Evolutionary conservation across 1,140 invertebrate genomes (phyloP), one percentile per base, ranked within the genome.

Genomic region (Linepithema humile): DNA sequence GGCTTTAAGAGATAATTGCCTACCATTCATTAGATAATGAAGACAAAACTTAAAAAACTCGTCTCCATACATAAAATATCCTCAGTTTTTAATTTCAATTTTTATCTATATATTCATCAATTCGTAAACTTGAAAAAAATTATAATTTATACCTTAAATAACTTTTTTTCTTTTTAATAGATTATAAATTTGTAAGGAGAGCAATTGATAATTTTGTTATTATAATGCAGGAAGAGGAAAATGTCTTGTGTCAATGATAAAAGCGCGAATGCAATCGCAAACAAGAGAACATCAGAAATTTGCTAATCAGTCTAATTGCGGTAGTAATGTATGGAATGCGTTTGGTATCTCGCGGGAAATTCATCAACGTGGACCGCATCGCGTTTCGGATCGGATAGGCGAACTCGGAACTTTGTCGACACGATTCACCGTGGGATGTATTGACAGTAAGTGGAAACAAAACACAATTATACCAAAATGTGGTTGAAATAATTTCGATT

Each of bases 271-370:
- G 45, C 1, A 32, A 20, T 60, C 57, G 38, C 5, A 32, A 60
- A n/a, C n/a, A 53, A 75, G 26, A 20, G 26, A 45, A 35, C 6
- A 4, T 7, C 1, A 12, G 3, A 67, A 67, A 65, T 38, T 64
- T 6, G 55, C 29, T 29, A 53, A 35, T 53, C 23, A n/a, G 17
- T 1, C 10, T 20, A 15, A 50, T 50, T 15, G 3, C 3, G n/a
- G 7, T 26, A 40, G 15, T 43, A 32, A 70, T 32, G n/a, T 23
- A 32, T 15, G n/a, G 7, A 69, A 70, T 69, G 38, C 38, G 17
- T 3, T 65, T 53, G 32, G 26, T 77, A 77, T 70, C 12, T 64
- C 40, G 12, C n/a, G 26, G 12, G 55, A 78, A 78, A 80, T 80
- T 80, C 35, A 20, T 20, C 5, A 35, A 55, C 10, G 35, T n/a